Percentiles rank a stretch among this genome's conserved stretches.
Conservation (phyloP, 1,140 invertebrate species). For the Drosophila simulans region DNA sequence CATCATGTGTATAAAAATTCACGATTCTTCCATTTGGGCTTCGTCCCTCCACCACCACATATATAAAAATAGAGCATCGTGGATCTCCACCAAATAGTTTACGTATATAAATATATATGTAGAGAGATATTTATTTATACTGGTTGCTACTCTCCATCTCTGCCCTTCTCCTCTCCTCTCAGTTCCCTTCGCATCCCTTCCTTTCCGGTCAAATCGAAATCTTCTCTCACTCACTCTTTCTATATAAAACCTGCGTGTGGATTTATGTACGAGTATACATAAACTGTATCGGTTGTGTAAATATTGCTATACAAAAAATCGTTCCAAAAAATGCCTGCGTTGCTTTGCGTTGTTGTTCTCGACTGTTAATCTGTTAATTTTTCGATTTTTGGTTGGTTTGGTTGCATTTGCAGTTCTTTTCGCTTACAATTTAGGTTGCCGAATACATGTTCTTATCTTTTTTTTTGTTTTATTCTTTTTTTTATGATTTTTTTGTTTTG, state of each 20-base stretch:
- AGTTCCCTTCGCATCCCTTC: constrained; percentile 20
- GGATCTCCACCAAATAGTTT: constrained; percentile 81
- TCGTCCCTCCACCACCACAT: constrained; percentile 40
- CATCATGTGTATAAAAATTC: constrained; percentile 55
- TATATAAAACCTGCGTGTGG: constrained; percentile 51
- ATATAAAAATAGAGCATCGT: constrained; percentile 76
- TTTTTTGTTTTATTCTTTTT: too few relatives aligned
- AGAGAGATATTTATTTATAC: constrained; percentile 60
- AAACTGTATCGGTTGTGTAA: constrained; percentile 41
- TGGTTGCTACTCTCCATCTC: constrained; percentile 60
- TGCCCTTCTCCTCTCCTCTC: constrained; percentile 36
- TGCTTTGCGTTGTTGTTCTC: constrained; percentile 42
- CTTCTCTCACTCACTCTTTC: constrained; percentile 44
- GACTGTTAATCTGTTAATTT: constrained; percentile 27
- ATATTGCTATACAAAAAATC: constrained; percentile 68
- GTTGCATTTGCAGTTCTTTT: constrained; percentile 42
- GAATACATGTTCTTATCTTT: background rate
- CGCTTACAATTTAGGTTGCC: constrained; percentile 48
- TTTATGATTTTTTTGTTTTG: background rate
- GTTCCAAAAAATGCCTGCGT: constrained; percentile 72
- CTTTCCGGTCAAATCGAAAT: constrained; percentile 29
- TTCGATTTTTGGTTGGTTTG: constrained; percentile 25
- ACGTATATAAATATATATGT: constrained; percentile 75
- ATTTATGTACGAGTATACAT: constrained; percentile 64
- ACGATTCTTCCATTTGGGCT: constrained; percentile 32